Base-by-base conservation (phyloP, 2,888 invertebrate species). In the Uloborus plumipes region DNA sequence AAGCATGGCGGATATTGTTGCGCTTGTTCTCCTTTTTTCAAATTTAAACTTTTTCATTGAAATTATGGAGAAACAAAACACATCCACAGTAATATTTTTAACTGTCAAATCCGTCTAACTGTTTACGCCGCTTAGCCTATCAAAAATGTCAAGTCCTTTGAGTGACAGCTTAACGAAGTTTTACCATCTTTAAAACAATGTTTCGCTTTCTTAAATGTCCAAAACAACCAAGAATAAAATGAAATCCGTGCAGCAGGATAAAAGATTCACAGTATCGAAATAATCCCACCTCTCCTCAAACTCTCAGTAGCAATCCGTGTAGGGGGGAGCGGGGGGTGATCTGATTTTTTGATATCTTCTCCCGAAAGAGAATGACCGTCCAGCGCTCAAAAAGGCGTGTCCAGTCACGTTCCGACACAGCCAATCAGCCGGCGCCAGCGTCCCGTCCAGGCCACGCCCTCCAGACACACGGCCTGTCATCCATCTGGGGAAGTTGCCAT, bases 401-500 rank as follows among this genome's bases (percentile, higher is more conserved):
- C 58, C 64, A 67, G 80, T 81, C 80, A 81, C 80, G 80, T 81
- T 64, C 64, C 74, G 74, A 74, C 74, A 64, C 69, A 81, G 70
- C 80, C 80, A 81, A 81, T 81, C 69, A 61, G 65, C 67, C 67
- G 67, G 73, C 72, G 79, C 73, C 79, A 61, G n/a, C 61, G 58
- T 81, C 74, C 70, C 55, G 50, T 66, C 65, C 50, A 20, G 64
- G 51, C 47, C 80, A 74, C 80, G 80, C 80, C 80, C 55, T 69
- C 74, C 58, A 81, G 74, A 74, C 80, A 74, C 80, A 74, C 80
- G 80, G 74, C 80, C 74, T 81, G 80, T 81, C 80, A 81, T 74
- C 74, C 80, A 81, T 75, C 80, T 74, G 69, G 80, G 62, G 66
- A 58, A 70, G 80, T 81, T 64, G 26, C 80, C 74, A 81, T 74